Base-by-base conservation (phyloP, 2,888 invertebrate species). In the Caenorhabditis sp. region DNA sequence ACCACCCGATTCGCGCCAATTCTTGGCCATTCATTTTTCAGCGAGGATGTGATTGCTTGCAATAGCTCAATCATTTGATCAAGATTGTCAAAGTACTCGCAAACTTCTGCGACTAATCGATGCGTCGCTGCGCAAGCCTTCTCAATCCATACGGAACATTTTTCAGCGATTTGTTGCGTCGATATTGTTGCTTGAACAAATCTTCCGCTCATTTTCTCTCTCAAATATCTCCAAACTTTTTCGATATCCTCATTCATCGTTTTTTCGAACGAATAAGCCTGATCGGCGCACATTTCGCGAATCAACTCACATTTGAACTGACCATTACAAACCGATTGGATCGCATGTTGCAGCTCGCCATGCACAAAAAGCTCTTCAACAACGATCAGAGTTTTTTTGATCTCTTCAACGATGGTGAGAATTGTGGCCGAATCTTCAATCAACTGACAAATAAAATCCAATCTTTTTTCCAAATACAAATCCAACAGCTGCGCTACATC, bases 41-140 rank as follows among this genome's bases (percentile, higher is more conserved):
- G 66, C 0, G 84, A 69, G 6, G 70, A 68, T 17, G 74, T 68
- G 23, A 85, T 76, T 0, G 85, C 84, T 50, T 78, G 76, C 3
- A 84, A 68, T 27, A 86, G 83, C 54, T 86, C 86, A 49, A 85
- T 77, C 31, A 85, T 63, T 53, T 84, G 77, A 50, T 79, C 81
- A 1, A 84, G 63, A n/a, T 67, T 74, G 49, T 86, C 85, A 49
- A 85, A 84, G 57, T 79, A 83, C 10, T 76, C 77, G 66, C 83
- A 82, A 31, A 86, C 83, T 27, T 75, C 74, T 0, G 77, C 64
- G 5, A 86, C 81, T 14, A 81, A 66, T 10, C 76, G 75, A 55
- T 78, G 77, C 1, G 81, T 69, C 0, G 77, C 43, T 5, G 67
- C 51, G 37, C 84, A 85, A 23, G 82, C 72, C 69, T 58, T 69